phyloP scores from a whole-genome alignment of 2,797 vertebrate species.

The Anguilla pacifica region DNA sequence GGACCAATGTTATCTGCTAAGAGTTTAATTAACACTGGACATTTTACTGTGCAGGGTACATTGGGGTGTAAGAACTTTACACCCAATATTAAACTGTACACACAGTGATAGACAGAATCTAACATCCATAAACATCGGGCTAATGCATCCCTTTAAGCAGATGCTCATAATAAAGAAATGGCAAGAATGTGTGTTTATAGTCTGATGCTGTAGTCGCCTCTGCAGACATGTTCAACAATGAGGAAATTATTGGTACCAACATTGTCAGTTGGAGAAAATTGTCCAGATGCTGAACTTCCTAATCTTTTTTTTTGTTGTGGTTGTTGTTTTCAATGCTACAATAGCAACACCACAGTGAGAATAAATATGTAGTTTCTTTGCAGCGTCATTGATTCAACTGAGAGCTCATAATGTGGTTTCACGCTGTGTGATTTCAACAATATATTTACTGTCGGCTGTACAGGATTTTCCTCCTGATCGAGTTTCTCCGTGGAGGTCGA shows the following conservation, averaged over 20 bases:
- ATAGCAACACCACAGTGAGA: not conserved
- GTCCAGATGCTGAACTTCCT: not conserved
- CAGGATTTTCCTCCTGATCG: slow-evolving; percentile 2
- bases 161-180: not conserved
- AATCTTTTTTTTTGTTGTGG: not conserved
- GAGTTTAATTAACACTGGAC: too few species aligned
- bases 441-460: not conserved
- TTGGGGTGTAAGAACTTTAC: not conserved
- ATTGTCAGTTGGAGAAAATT: not conserved
- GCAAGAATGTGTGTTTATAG: not conserved
- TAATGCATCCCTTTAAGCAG: not conserved
- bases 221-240: not conserved
- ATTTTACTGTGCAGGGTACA: too few species aligned
- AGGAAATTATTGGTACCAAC: not conserved
- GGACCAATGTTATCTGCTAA: too few species aligned
- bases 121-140: not conserved
- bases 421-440: not conserved
- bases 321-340: slow-evolving; percentile 7
- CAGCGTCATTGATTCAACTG: slow-evolving; percentile 4
- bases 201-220: not conserved
- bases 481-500: slow-evolving; percentile 7
- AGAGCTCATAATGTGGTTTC: slow-evolving; percentile 19
- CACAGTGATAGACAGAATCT: too few species aligned
- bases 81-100: not conserved
- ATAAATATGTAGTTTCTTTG: slow-evolving; percentile 5